Base-by-base conservation (phyloP, 2,888 invertebrate species). In the Ptilodon capucinus region DNA sequence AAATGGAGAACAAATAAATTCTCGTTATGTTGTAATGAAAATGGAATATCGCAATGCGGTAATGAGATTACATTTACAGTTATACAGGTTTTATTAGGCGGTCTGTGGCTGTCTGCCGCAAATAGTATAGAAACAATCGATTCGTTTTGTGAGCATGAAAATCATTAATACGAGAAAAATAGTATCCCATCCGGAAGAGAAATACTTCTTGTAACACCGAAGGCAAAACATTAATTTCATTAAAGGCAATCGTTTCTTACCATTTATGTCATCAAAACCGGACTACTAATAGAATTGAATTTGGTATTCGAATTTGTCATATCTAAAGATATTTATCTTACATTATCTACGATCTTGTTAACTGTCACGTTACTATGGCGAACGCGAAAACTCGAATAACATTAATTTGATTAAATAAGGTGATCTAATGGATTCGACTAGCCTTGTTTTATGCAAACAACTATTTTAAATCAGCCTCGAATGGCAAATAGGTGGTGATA, bases 1-100 rank as follows among this genome's bases (percentile, higher is more conserved):
- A 83, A 86, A 84, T 79, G 73, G 79, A 71, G 77, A 74, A 79
- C 77, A 81, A 77, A 85, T 84, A 86, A 84, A 85, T 86, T 84
- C 79, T 84, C 80, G 82, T 84, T 86, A 82, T 75, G 70, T 68
- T 71, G 70, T 76, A 74, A 76, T 78, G 75, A 76, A 81, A 79
- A 83, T 81, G 81, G 71, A 84, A 82, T 79, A 80, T 77, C 74
- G 75, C 73, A 77, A 76, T 72, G 74, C 72, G 71, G 77, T 84
- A 84, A 83, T 84, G 79, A 80, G 74, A 79, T 79, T 74, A 75
- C 75, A 66, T 77, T 81, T 76, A 73, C 79, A 75, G 78, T 77
- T 80, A 77, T 80, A 77, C 72, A 74, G 70, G 71, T 71, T 69
- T 70, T 75, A 80, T 78, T 75, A 71, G 71, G 68, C 65, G 67